Evolutionary conservation across 2,888 invertebrate species (phyloP), one percentile per base, ranked within the genome.

Genomic region (Pachliopta kotzebuea): DNA sequence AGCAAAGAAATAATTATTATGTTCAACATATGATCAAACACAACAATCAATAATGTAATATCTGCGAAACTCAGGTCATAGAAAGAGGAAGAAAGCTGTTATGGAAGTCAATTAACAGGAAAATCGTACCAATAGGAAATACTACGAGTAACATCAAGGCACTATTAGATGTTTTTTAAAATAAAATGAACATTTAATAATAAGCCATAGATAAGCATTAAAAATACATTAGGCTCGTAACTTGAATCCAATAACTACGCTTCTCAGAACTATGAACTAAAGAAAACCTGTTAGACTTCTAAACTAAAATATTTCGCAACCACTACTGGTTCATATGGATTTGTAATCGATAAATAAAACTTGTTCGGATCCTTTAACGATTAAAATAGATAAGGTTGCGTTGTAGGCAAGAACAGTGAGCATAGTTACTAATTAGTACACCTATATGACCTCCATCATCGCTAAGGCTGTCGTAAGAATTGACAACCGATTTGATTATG

Each of bases 401-500:
- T 67, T 68, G 21, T 52, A 60, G 71, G 69, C 67, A 60, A 56
- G 58, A 60, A 63, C 65, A 73, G 71, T 73, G 67, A 74, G 73
- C 72, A 71, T 68, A 64, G 71, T 68, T 73, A 72, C 70, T 70
- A 71, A 75, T 79, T 76, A 70, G 74, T 72, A 71, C 72, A 70
- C 67, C 69, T 71, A 74, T 70, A 69, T 70, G 73, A 71, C 72
- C 75, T 76, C 73, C 69, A 74, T 76, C 76, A 74, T 72, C 72
- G 63, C 24, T 69, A 67, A 71, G 70, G 69, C 68, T 73, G 76
- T 77, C 73, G 74, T 70, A 76, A 76, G 72, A 77, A 75, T 74
- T 72, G 74, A 76, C 72, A 77, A 73, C 69, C 45, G 71, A 74
- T 70, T 74, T 67, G 75, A 75, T 77, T 73, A 72, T 73, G 76